These are phyloP conservation scores for Drosophila navojoa DNA, from an alignment of 1,140 invertebrate species.

Conservation along the genomic window DNA sequence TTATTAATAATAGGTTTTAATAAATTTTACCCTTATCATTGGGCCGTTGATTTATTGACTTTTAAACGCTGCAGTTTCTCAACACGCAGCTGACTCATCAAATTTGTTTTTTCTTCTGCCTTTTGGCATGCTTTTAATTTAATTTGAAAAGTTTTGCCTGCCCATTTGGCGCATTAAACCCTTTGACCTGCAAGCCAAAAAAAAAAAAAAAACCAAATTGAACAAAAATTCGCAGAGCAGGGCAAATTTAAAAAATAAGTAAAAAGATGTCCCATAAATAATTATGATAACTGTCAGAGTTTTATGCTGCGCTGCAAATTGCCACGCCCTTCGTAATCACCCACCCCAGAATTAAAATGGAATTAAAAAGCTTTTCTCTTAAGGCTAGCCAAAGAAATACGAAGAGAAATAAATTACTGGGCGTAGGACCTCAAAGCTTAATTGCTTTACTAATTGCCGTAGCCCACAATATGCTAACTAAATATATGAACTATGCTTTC, in stretches of 20 bases:
- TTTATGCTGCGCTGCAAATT: slow-evolving; percentile 41
- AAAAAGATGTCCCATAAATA: slow-evolving; percentile 73
- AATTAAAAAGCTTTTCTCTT: slow-evolving; percentile 45
- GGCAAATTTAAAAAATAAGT: no score
- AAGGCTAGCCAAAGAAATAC: slow-evolving; percentile 34
- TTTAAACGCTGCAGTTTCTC: slow-evolving; percentile 67
- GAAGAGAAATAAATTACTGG: no score
- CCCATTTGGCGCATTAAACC: slow-evolving; percentile 79
- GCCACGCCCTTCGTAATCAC: slow-evolving; percentile 40
- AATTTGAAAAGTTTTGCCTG: slow-evolving; percentile 81
- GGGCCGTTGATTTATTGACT: slow-evolving; percentile 73
- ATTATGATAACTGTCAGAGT: slow-evolving; percentile 78
- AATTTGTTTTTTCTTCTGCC: slow-evolving; percentile 70
- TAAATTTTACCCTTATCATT: slow-evolving; percentile 64
- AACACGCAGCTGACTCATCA: slow-evolving; percentile 75
- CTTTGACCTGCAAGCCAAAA: slow-evolving; percentile 41
- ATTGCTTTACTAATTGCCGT: no score
- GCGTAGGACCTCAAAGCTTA: not conserved
- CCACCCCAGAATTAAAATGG: slow-evolving; percentile 31
- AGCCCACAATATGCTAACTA: no score
- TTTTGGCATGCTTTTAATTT: slow-evolving; percentile 78
- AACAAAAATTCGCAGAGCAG: no score
- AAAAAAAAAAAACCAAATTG: slow-evolving; percentile 6
- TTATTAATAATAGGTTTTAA: slow-evolving; percentile 56
- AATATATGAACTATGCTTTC: no score